Conservation (phyloP, 2,797 vertebrate genomes). For the Setipinna tenuifilis region DNA sequence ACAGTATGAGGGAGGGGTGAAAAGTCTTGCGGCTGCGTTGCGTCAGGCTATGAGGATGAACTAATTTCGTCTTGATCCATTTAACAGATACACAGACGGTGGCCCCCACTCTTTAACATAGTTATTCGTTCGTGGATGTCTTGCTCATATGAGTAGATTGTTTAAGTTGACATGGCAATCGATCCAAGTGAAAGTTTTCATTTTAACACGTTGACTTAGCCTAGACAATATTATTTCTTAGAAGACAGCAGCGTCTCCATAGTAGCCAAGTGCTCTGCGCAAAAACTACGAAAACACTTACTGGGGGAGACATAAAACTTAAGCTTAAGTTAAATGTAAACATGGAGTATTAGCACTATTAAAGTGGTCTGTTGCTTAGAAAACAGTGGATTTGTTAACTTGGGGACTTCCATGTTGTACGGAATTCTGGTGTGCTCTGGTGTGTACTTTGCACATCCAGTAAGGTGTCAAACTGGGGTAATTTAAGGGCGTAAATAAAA, state of each 20-base stretch:
- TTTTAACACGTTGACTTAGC: background rate
- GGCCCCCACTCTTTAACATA: constrained; percentile 39
- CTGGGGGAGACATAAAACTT: background rate
- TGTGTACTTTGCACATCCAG: too few species aligned
- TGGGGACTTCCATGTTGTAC: too few species aligned
- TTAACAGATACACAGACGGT: constrained; percentile 7
- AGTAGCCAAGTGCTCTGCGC: background rate
- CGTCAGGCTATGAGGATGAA: constrained; percentile 68
- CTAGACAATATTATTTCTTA: background rate
- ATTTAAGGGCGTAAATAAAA: too few species aligned
- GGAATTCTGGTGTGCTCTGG: too few species aligned
- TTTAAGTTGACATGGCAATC: background rate
- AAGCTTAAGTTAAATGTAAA: background rate
- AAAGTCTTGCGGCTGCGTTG: constrained; percentile 59
- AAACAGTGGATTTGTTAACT: too few species aligned
- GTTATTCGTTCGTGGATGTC: background rate
- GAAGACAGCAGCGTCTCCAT: background rate
- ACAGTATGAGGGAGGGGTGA: background rate
- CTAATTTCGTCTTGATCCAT: constrained; percentile 63
- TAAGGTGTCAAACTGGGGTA: too few species aligned
- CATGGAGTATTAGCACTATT: too few species aligned
- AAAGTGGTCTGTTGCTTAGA: background rate
- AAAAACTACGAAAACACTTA: background rate
- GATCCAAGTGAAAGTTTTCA: background rate
- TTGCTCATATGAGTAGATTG: background rate